Percentiles rank a stretch among this genome's conserved stretches.
Conservation (phyloP, 2,888 invertebrate genomes). For the Cistogaster globosa region DNA sequence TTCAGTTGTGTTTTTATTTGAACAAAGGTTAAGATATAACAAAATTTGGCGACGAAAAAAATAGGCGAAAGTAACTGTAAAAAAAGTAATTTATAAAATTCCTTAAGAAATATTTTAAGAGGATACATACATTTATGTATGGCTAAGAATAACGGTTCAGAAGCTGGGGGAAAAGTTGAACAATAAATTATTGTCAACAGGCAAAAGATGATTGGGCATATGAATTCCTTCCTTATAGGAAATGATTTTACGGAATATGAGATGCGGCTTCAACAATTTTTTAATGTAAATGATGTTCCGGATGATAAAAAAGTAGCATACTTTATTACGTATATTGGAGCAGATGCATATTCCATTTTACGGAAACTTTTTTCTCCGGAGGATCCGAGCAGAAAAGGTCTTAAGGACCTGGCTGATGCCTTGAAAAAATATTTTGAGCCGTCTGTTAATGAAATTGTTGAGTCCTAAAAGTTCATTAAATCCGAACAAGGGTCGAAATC, state of each 20-base stretch:
- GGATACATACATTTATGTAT: too few relatives aligned
- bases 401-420: slow-evolving; percentile 38
- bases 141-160: too few relatives aligned
- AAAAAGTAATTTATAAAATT: neutral
- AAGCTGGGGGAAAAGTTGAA: too few relatives aligned
- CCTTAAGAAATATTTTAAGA: too few relatives aligned
- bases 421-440: slow-evolving; percentile 56
- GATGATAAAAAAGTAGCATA: slow-evolving; percentile 29
- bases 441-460: slow-evolving; percentile 31
- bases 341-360: slow-evolving; percentile 34
- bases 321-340: slow-evolving; percentile 47
- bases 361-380: slow-evolving; percentile 36
- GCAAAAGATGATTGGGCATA: too few relatives aligned
- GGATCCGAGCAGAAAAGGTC: slow-evolving; percentile 29
- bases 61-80: neutral
- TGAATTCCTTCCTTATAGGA: too few relatives aligned
- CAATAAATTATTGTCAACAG: too few relatives aligned
- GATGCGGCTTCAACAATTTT: slow-evolving; percentile 23
- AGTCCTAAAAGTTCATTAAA: slow-evolving; percentile 57
- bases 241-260: too few relatives aligned
- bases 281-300: slow-evolving; percentile 20
- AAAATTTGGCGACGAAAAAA: neutral
- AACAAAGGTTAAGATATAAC: neutral
- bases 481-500: slow-evolving; percentile 49
- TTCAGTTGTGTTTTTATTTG: too few relatives aligned